A percentile compares a stretch with the other conserved stretches of the same genome.
phyloP scores from a whole-genome alignment of 2,113 vertebrate genomes.

The Caretta caretta region DNA sequence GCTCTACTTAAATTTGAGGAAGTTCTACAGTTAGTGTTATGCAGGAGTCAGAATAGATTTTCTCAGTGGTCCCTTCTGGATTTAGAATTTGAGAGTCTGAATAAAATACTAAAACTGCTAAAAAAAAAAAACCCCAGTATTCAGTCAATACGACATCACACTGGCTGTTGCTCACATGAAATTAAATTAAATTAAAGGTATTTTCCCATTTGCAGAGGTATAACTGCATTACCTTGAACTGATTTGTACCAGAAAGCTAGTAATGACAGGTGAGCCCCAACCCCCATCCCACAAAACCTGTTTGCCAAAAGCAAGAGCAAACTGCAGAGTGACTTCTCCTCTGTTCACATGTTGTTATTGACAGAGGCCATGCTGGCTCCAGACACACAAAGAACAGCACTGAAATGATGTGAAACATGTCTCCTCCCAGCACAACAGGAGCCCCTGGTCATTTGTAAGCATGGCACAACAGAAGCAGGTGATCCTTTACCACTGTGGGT shows the following conservation, averaged over 20 bases:
- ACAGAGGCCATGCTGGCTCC: background rate
- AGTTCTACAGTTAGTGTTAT: background rate
- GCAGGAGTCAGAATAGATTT: background rate
- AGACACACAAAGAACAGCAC: background rate
- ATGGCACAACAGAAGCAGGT: background rate
- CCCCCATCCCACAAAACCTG: background rate
- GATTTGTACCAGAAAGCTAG: background rate
- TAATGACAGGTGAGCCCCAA: background rate
- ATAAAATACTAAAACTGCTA: background rate
- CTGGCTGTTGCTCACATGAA: background rate
- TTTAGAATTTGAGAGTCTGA: background rate
- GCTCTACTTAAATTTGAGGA: background rate
- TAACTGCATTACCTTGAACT: background rate
- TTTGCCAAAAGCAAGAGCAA: background rate
- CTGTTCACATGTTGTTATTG: background rate
- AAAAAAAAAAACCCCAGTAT: background rate
- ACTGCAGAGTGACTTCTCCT: background rate
- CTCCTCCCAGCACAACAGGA: background rate
- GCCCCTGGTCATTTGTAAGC: background rate
- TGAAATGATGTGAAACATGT: background rate
- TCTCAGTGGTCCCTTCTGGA: background rate
- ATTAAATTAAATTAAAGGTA: background rate
- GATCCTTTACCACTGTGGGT: background rate
- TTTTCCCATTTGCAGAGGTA: background rate
- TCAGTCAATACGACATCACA: background rate